Evolutionary conservation across 1,140 invertebrate species (phyloP).

Genomic region (Monomorium pharaonis): DNA sequence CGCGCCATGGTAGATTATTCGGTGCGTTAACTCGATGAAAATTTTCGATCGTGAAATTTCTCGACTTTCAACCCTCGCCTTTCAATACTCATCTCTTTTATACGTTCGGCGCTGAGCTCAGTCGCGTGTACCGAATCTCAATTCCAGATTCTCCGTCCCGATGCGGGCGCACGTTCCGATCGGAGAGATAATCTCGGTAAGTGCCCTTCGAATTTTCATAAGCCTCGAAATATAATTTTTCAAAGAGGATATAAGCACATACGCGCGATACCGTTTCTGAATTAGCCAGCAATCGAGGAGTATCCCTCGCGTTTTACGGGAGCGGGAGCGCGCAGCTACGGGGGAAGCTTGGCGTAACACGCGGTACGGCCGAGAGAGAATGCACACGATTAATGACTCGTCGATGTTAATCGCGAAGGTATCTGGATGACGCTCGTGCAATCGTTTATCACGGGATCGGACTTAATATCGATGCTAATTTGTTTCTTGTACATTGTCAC

Average conservation of each 20-base stretch:
- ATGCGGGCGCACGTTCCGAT: neutral
- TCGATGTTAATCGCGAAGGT: conserved; percentile 29
- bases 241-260: too few species aligned
- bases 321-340: neutral
- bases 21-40: conserved; percentile 53
- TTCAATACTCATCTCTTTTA: neutral
- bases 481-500: conserved; percentile 26
- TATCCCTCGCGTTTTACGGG: neutral
- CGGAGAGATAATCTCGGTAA: neutral
- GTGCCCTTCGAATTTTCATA: neutral
- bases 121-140: neutral
- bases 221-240: neutral
- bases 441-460: conserved; percentile 44
- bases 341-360: too few species aligned
- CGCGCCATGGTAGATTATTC: conserved; percentile 54
- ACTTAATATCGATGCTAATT: conserved; percentile 50
- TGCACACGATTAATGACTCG: conserved; percentile 35
- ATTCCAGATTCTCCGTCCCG: neutral
- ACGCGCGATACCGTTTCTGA: neutral
- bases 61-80: conserved; percentile 20
- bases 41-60: conserved; percentile 19
- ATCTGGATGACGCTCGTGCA: conserved; percentile 44
- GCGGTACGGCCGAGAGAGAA: neutral
- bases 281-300: neutral
- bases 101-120: neutral